These are phyloP conservation scores for Puma concolor DNA, from an alignment of 2,113 vertebrate genomes.

Conservation along the genomic window DNA sequence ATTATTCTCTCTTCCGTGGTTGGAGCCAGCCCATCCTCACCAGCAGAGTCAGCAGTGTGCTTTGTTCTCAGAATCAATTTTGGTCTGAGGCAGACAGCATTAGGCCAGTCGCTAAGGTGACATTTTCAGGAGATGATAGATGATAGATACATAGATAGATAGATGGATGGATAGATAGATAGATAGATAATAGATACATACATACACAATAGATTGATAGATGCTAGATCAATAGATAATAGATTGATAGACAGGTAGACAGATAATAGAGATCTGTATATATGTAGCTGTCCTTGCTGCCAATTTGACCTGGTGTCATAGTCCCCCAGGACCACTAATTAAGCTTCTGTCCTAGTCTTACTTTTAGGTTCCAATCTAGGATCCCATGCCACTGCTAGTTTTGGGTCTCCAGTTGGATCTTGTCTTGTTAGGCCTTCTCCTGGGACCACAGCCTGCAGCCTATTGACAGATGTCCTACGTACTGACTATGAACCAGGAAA, in stretches of 20 bases:
- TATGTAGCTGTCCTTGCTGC: neutral
- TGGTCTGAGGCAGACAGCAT: neutral
- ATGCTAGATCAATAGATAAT: neutral
- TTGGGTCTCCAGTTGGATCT: neutral
- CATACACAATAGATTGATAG: neutral
- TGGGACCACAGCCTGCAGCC: neutral
- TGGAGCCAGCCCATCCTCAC: neutral
- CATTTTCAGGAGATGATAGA: neutral
- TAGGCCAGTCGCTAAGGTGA: neutral
- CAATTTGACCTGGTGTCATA: neutral
- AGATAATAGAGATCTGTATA: neutral
- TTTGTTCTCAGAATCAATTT: neutral
- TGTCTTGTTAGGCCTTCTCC: neutral
- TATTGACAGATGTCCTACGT: neutral
- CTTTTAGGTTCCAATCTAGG: neutral
- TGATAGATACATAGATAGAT: neutral
- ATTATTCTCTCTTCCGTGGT: rapidly evolving
- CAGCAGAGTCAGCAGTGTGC: neutral
- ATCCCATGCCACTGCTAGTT: neutral
- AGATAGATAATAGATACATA: neutral
- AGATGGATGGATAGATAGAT: no score
- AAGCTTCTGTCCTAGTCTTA: neutral
- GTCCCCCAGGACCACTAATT: neutral
- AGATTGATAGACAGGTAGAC: neutral
- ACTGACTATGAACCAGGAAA: neutral